These are phyloP conservation scores for Danio albolineatus DNA, from an alignment of 2,797 vertebrate genomes.

Conservation along the genomic window DNA sequence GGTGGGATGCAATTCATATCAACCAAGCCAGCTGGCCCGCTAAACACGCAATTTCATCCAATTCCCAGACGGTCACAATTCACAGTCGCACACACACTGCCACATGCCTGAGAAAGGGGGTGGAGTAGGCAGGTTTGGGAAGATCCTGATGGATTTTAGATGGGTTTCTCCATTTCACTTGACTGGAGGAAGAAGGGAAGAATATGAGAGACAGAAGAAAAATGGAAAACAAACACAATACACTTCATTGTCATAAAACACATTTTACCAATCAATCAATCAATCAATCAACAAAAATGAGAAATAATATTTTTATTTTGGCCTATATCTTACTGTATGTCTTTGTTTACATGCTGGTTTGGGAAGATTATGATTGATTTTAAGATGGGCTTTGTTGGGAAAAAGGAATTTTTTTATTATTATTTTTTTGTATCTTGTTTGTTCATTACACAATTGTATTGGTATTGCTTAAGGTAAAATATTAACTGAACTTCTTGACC, in stretches of 20 bases:
- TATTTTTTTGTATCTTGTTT: too few species aligned
- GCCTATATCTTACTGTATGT: not conserved
- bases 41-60: conserved; percentile 81
- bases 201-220: conserved; percentile 35
- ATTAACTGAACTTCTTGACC: too few species aligned
- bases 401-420: too few species aligned
- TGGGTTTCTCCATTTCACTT: conserved; percentile 85
- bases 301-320: not conserved
- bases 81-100: conserved; percentile 42
- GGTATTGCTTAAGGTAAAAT: too few species aligned
- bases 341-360: not conserved
- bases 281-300: too few species aligned
- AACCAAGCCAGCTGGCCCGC: conserved; percentile 76
- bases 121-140: conserved; percentile 61
- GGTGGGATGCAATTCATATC: conserved; percentile 83
- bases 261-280: too few species aligned
- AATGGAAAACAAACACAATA: conserved; percentile 51
- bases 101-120: conserved; percentile 55
- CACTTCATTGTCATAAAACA: conserved; percentile 22
- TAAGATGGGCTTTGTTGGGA: too few species aligned
- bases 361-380: too few species aligned
- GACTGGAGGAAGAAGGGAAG: conserved; percentile 68
- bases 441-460: too few species aligned
- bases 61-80: conserved; percentile 72
- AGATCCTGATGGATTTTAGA: conserved; percentile 85